phyloP scores from a whole-genome alignment of 1,140 invertebrate species.

The Brachystomella parvula region DNA sequence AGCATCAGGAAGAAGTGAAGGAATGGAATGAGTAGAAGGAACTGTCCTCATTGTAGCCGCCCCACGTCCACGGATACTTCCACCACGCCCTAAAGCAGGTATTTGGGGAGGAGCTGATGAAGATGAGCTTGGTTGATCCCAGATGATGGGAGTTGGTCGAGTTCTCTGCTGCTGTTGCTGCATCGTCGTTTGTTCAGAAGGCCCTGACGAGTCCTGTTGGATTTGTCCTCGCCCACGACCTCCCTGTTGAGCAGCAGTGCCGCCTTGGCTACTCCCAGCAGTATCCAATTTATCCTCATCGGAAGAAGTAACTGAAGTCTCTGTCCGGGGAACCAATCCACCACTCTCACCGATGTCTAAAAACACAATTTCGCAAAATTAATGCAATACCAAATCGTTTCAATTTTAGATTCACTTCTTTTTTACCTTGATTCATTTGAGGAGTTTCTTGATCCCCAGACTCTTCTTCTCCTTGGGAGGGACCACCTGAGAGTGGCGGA shows the following conservation, averaged over 20 bases:
- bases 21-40: slow-evolving; percentile 13
- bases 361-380: too few species aligned
- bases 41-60: slow-evolving; percentile 11
- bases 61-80: slow-evolving; percentile 7
- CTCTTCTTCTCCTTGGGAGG: too few species aligned
- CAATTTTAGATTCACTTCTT: too few species aligned
- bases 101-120: slow-evolving; percentile 7
- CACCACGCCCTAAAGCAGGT: slow-evolving; percentile 1
- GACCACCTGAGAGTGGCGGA: background rate
- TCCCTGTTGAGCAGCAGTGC: slow-evolving; percentile 16
- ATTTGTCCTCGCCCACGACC: slow-evolving; percentile 23
- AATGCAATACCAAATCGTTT: too few species aligned
- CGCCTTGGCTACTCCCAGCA: background rate
- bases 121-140: slow-evolving; percentile 37
- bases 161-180: slow-evolving; percentile 28
- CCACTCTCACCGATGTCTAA: background rate
- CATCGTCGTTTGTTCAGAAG: background rate
- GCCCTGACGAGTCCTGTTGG: background rate
- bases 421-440: too few species aligned
- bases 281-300: slow-evolving; percentile 36
- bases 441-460: too few species aligned
- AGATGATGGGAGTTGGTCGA: slow-evolving; percentile 35
- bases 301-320: slow-evolving; percentile 33
- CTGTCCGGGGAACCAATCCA: background rate
- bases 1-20: background rate